These are phyloP conservation scores for Archilochus colubris DNA, from an alignment of 2,113 vertebrate genomes.

Conservation along the genomic window DNA sequence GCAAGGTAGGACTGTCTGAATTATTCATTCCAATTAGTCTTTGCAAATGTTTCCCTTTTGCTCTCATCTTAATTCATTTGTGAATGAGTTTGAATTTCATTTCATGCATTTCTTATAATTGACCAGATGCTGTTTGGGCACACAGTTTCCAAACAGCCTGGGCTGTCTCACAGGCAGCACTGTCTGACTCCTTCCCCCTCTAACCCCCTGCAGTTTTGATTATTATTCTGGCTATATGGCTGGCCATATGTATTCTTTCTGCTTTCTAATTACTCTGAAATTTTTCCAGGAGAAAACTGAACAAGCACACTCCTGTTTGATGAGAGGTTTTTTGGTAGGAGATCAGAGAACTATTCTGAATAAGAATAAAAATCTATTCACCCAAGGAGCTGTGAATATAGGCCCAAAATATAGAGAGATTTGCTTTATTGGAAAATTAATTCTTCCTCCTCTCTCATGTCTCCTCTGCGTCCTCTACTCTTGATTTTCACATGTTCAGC, in stretches of 20 bases:
- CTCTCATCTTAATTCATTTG: slow-evolving; percentile 48
- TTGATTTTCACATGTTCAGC: not conserved
- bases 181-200: not conserved
- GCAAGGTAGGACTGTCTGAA: not conserved
- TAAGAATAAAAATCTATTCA: not conserved
- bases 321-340: not conserved
- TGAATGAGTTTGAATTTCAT: slow-evolving; percentile 41
- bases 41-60: slow-evolving; percentile 33
- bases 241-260: slow-evolving; percentile 58
- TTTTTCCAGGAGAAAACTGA: slow-evolving; percentile 27
- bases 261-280: slow-evolving; percentile 33
- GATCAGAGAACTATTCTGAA: not conserved
- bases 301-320: not conserved
- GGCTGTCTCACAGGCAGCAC: slow-evolving; percentile 7
- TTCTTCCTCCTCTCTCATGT: not conserved
- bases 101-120: slow-evolving; percentile 50
- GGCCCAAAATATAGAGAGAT: not conserved
- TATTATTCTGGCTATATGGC: slow-evolving; percentile 50
- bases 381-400: not conserved
- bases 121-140: slow-evolving; percentile 57
- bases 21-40: slow-evolving; percentile 20
- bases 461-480: not conserved
- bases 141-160: slow-evolving; percentile 17
- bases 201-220: not conserved
- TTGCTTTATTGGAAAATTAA: not conserved